Evolutionary conservation across 2,888 invertebrate genomes (phyloP).

Genomic region (Girardia tigrina): DNA sequence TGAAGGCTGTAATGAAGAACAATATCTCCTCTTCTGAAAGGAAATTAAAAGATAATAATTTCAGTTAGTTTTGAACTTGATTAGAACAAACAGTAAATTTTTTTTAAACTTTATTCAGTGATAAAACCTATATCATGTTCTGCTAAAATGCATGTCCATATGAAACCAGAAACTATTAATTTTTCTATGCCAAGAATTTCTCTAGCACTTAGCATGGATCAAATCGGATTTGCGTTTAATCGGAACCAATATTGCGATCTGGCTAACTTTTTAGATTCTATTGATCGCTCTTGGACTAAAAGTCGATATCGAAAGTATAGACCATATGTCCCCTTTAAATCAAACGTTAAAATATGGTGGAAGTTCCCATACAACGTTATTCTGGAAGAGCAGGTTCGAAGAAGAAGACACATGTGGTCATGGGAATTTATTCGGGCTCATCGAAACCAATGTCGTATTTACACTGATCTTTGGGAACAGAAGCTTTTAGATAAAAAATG

Average conservation of each 20-base stretch:
- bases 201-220: conserved; percentile 56
- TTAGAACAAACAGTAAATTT: no score
- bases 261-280: conserved; percentile 71
- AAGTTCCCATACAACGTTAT: conserved; percentile 71
- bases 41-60: conserved; percentile 19
- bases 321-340: conserved; percentile 60
- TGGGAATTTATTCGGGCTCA: conserved; percentile 75
- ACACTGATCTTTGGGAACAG: conserved; percentile 52
- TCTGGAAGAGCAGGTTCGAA: conserved; percentile 65
- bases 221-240: conserved; percentile 47
- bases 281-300: conserved; percentile 70
- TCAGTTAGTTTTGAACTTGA: no score
- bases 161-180: conserved; percentile 74
- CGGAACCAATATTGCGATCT: conserved; percentile 72
- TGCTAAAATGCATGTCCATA: conserved; percentile 72
- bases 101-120: conserved; percentile 53
- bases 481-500: conserved; percentile 51
- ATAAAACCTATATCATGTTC: conserved; percentile 80
- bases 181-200: conserved; percentile 74
- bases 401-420: conserved; percentile 67
- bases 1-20: conserved; percentile 40
- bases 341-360: conserved; percentile 66
- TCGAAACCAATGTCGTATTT: conserved; percentile 58
- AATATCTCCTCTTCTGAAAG: conserved; percentile 40
- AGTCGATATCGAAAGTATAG: conserved; percentile 70